Evolutionary conservation across 2,113 vertebrate genomes (phyloP), one percentile per base, ranked within the genome.

Genomic region (Gymnocephalus cernua): DNA sequence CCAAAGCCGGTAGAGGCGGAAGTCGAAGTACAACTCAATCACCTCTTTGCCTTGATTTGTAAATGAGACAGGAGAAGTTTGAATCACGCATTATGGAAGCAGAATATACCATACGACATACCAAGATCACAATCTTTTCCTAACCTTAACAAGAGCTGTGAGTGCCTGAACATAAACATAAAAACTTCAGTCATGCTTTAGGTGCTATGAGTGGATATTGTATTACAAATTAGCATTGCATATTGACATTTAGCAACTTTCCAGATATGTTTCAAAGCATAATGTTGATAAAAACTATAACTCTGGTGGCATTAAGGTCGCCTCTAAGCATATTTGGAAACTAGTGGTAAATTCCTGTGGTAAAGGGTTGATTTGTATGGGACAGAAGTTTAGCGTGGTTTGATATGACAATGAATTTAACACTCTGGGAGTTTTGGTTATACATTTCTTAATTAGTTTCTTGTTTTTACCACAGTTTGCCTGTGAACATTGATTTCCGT

Each of bases 11-110:
- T 98, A 99, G 82, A 99, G 95, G 74, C 98, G 98, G 93, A 99
- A 99, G 93, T 99, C 98, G 70, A 99, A 99, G 94, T 98, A 99
- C 91, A 95, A 95, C 94, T 99, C 98, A 2, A 99, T 99, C 97
- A 99, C 96, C 91, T 97, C 96, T 94, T 99, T 99, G 89, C 98
- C 98, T 99, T 85, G 12, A 74, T 62, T 14, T 18, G 23, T 51
- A 69, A 81, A 86, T 14, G 56, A 72, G 23, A 79, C 12, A 38
- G 57, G 47, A 70, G 65, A 82, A 4, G 8, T 38, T 59, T 73
- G 2, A 71, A 54, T 79, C 21, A 74, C 6, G 2, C 19, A 32
- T 59, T 13, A 14, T 56, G 32, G 23, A 29, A 65, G 25, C 32
- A 73, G 21, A 79, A 64, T 25, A 27, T 32, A 32, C 16, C 8